A percentile compares a stretch with the other conserved stretches of the same genome.
These are phyloP conservation scores for Carabus problematicus DNA, from an alignment of 2,888 invertebrate species.

Conservation along the genomic window DNA sequence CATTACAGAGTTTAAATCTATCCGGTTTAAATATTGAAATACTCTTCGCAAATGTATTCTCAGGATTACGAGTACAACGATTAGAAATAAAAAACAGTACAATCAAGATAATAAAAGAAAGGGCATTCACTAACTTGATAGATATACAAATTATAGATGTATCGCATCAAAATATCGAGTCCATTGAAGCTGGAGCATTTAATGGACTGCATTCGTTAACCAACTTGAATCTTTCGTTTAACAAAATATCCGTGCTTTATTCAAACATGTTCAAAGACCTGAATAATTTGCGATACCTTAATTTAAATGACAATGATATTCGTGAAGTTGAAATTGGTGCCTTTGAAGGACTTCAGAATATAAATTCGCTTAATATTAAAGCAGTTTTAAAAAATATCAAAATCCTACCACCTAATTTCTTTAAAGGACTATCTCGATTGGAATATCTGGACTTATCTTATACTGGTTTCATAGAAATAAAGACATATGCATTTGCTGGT, in stretches of 20 bases:
- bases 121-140: no score
- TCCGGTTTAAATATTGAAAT: no score
- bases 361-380: constrained; percentile 9
- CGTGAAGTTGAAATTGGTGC: constrained; percentile 18
- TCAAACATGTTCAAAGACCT: constrained; percentile 16
- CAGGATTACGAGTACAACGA: no score
- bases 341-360: constrained; percentile 1
- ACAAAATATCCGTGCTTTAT: constrained; percentile 16
- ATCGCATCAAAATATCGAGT: no score
- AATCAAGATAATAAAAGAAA: no score
- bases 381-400: constrained; percentile 14
- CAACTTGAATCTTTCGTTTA: constrained; percentile 4
- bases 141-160: no score
- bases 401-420: constrained; percentile 1
- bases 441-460: constrained; percentile 10
- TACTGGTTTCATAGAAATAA: neutral
- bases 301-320: constrained; percentile 20
- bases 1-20: no score
- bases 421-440: constrained; percentile 20
- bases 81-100: no score
- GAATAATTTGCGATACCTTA: neutral
- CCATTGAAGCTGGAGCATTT: constrained; percentile 6
- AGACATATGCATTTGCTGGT: constrained; percentile 13
- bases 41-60: no score
- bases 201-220: neutral